Evolutionary conservation across 2,113 vertebrate species (phyloP), one percentile per base, ranked within the genome.

Genomic region (Hucho hucho): DNA sequence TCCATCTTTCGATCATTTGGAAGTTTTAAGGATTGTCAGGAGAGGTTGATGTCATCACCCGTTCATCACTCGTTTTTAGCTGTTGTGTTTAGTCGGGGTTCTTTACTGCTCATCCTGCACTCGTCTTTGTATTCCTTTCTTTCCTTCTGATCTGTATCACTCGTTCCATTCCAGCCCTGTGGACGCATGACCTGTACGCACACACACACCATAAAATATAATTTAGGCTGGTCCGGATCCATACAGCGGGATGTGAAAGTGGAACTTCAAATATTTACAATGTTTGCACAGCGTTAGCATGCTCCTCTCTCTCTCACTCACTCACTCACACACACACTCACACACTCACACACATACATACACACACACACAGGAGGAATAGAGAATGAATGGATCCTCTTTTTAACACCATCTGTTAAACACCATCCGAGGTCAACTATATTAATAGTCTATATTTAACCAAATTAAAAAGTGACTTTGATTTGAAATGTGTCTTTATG

Each of bases 121-220:
- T 84, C 77, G 67, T 68, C 75, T 59, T 37, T 71, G 72, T 64
- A 22, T 49, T 24, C 43, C 49, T 24, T 58, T 73, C 53, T 58
- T 78, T 76, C 56, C 74, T 81, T 68, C 16, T 73, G 84, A 88
- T 89, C 76, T 74, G 73, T 84, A 86, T 88, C 83, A 72, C 20
- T 3, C 83, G 69, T 20, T 4, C 73, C 74, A 64, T 80, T 87
- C 61, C 61, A 56, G 68, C 75, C 43, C 6, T 43, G 37, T 43
- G 37, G 37, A 43, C 9, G 37, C 7, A 43, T 43, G 37, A 43
- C 37, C 37, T 43, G 37, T 43, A 43, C 29, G 5, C 5, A 37
- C 6, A 37, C 32, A 37, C 32, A 37, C 32, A 37, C 32, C 69
- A 76, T 16, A 79, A 3, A 37, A 37, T 37, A 43, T 43, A 11